phyloP scores from a whole-genome alignment of 1,140 invertebrate species.

The Leguminivora glycinivorella region DNA sequence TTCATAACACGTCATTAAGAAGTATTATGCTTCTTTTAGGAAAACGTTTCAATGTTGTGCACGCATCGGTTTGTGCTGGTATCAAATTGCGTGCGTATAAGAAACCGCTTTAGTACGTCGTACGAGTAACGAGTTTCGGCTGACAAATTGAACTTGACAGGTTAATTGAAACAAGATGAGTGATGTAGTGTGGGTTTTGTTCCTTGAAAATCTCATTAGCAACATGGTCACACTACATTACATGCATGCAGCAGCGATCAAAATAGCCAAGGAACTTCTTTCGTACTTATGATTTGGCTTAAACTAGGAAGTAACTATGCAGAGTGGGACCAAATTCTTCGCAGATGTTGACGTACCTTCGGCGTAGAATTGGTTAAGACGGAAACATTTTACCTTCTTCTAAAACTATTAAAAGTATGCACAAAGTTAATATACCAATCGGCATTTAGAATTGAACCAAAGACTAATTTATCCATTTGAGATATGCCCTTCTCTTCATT shows the following conservation, averaged over 20 bases:
- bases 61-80: background rate
- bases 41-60: background rate
- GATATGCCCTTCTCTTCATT: background rate
- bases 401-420: no score
- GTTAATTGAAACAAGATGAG: conserved; percentile 24
- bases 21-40: background rate
- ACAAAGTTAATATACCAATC: no score
- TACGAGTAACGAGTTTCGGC: background rate
- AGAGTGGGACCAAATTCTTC: no score
- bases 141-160: conserved; percentile 16
- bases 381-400: no score
- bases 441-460: background rate
- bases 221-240: background rate
- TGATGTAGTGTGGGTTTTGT: conserved; percentile 1
- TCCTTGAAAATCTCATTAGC: background rate
- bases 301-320: no score
- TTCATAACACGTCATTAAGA: background rate
- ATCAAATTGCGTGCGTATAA: background rate
- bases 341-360: no score
- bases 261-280: no score
- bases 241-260: no score
- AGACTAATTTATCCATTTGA: background rate
- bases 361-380: no score
- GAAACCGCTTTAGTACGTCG: background rate
- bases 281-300: no score